Conservation (phyloP, 2,888 invertebrate genomes). For the Stenodera caucasica region DNA sequence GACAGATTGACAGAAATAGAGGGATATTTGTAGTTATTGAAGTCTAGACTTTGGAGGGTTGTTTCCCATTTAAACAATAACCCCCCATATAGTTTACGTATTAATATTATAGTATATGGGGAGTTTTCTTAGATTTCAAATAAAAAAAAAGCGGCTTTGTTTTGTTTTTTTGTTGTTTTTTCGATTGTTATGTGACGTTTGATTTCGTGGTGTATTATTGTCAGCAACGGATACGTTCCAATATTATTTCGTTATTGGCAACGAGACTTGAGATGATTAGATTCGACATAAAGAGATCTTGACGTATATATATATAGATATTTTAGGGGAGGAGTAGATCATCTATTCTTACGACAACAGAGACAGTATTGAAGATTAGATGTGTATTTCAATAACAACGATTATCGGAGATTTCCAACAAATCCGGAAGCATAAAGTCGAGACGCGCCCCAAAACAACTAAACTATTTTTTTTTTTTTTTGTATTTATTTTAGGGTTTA, state of each 20-base stretch:
- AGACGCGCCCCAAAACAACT: no score
- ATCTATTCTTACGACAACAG: background rate
- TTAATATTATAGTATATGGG: background rate
- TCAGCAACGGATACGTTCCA: background rate
- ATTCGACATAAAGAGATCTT: background rate
- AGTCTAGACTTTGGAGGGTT: constrained; percentile 5
- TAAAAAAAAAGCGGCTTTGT: background rate
- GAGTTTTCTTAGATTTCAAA: background rate
- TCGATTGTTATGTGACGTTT: background rate
- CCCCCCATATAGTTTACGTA: background rate
- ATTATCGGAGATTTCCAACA: background rate
- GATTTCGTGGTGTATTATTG: background rate
- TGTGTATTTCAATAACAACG: constrained; percentile 7
- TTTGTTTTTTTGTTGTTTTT: background rate
- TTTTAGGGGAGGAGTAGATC: background rate
- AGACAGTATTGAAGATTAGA: background rate
- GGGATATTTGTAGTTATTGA: constrained; percentile 5
- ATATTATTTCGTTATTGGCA: background rate
- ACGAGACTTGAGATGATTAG: background rate
- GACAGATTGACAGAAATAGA: constrained; percentile 3
- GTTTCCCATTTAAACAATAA: constrained; percentile 1
- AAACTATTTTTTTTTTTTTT: no score
- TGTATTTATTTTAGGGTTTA: no score
- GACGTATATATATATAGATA: background rate
- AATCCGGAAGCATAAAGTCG: background rate